Percentiles rank a stretch among this genome's conserved stretches.
phyloP scores from a whole-genome alignment of 2,888 invertebrate species.

The Lasioglossum villosulum region DNA sequence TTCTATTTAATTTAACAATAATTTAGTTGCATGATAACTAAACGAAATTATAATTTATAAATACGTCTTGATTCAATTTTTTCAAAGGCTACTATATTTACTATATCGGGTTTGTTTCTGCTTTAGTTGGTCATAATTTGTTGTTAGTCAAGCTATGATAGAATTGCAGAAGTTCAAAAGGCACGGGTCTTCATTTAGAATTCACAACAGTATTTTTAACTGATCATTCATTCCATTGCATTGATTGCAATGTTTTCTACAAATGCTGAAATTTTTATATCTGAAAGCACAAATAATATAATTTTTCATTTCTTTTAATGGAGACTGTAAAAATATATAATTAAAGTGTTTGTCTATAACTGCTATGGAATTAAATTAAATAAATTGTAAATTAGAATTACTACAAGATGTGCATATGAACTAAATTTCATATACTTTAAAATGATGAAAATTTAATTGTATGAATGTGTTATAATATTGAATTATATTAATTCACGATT shows the following conservation, averaged over 20 bases:
- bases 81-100: slow-evolving; percentile 30
- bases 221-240: slow-evolving; percentile 1
- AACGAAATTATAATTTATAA: slow-evolving; percentile 40
- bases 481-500: slow-evolving; percentile 59
- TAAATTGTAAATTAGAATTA: not conserved
- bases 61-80: slow-evolving; percentile 17
- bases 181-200: slow-evolving; percentile 64
- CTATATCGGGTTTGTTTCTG: slow-evolving; percentile 22
- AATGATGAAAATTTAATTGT: slow-evolving; percentile 28
- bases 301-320: not conserved
- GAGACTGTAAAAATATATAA: slow-evolving; percentile 2
- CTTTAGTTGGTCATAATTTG: slow-evolving; percentile 49
- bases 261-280: slow-evolving; percentile 6
- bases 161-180: slow-evolving; percentile 67
- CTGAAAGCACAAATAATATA: slow-evolving; percentile 5
- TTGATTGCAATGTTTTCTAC: not conserved
- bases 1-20: slow-evolving; percentile 33
- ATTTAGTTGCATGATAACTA: slow-evolving; percentile 19
- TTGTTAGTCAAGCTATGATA: slow-evolving; percentile 42
- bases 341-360: not conserved
- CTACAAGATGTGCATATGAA: slow-evolving; percentile 7
- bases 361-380: slow-evolving; percentile 17
- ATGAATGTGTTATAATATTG: slow-evolving; percentile 43
- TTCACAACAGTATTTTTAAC: slow-evolving; percentile 29
- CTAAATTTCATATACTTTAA: slow-evolving; percentile 14